Conservation (phyloP, 2,888 invertebrate species). For the Abscondita cerata region DNA sequence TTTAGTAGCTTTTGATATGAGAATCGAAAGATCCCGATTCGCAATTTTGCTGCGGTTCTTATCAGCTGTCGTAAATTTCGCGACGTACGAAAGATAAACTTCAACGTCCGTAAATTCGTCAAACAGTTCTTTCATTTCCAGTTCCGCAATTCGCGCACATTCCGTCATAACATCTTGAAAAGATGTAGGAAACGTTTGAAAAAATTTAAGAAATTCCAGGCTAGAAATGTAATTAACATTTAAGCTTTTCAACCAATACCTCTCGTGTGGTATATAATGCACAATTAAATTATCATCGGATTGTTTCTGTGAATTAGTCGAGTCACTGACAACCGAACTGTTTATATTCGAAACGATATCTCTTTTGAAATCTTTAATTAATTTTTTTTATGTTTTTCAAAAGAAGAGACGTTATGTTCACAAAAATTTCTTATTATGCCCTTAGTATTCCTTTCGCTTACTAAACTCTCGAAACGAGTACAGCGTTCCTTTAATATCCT, state of each 20-base stretch:
- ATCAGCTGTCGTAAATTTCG: slow-evolving; percentile 11
- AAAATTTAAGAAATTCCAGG: slow-evolving; percentile 41
- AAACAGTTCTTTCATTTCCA: slow-evolving; percentile 46
- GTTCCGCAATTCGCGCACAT: slow-evolving; percentile 50
- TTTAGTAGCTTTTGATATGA: slow-evolving; percentile 29
- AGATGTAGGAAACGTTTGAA: slow-evolving; percentile 43
- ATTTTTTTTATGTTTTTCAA: slow-evolving; percentile 3
- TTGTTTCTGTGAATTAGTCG: no score
- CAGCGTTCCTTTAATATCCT: neutral
- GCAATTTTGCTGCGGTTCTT: slow-evolving; percentile 22
- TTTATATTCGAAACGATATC: no score
- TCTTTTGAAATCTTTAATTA: neutral
- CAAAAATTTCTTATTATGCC: slow-evolving; percentile 3
- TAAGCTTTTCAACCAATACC: slow-evolving; percentile 49
- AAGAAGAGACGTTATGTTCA: neutral
- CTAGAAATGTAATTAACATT: slow-evolving; percentile 39
- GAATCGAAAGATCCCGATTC: slow-evolving; percentile 26
- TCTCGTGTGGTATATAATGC: slow-evolving; percentile 50
- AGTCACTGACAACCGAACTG: no score
- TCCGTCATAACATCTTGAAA: slow-evolving; percentile 50
- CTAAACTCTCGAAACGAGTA: neutral
- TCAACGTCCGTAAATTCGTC: slow-evolving; percentile 44
- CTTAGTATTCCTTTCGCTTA: neutral
- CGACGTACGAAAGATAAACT: slow-evolving; percentile 32
- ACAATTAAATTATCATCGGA: slow-evolving; percentile 4